A percentile compares a stretch with the other conserved stretches of the same genome.
phyloP scores from a whole-genome alignment of 2,797 vertebrate species.

The Sebastes minor region DNA sequence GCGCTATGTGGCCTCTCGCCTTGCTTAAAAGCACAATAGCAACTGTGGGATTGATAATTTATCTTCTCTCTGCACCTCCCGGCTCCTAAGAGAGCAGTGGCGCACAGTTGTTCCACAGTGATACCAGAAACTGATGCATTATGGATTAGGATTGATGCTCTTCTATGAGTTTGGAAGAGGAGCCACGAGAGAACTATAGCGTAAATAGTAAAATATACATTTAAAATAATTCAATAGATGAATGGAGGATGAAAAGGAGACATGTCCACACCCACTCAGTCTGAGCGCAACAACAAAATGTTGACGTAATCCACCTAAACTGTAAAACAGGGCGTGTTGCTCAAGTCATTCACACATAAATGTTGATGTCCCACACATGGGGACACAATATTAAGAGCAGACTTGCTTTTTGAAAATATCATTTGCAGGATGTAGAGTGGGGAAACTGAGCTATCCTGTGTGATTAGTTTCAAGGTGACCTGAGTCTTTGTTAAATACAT shows the following conservation, averaged over 20 bases:
- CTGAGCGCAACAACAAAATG: background rate
- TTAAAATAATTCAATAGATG: background rate
- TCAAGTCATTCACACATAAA: background rate
- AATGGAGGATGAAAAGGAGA: background rate
- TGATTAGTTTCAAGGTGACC: background rate
- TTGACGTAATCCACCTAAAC: background rate
- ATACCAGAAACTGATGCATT: slow-evolving; percentile 21
- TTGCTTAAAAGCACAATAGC: slow-evolving; percentile 27
- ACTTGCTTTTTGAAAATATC: background rate
- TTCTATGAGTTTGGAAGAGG: background rate
- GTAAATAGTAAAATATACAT: background rate
- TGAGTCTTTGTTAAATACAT: background rate
- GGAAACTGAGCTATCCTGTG: background rate
- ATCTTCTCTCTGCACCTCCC: slow-evolving; percentile 31
- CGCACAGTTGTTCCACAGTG: background rate
- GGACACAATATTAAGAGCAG: background rate
- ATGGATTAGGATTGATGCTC: slow-evolving; percentile 18
- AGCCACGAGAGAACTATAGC: background rate
- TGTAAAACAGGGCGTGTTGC: background rate
- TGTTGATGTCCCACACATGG: background rate
- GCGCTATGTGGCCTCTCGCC: slow-evolving; percentile 13
- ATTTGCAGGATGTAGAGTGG: background rate
- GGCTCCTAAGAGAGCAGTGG: background rate
- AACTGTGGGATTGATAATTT: slow-evolving; percentile 41
- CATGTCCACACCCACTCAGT: background rate